These are phyloP conservation scores for Gnathonemus longibarbis DNA, from an alignment of 2,113 vertebrate genomes.

Conservation along the genomic window DNA sequence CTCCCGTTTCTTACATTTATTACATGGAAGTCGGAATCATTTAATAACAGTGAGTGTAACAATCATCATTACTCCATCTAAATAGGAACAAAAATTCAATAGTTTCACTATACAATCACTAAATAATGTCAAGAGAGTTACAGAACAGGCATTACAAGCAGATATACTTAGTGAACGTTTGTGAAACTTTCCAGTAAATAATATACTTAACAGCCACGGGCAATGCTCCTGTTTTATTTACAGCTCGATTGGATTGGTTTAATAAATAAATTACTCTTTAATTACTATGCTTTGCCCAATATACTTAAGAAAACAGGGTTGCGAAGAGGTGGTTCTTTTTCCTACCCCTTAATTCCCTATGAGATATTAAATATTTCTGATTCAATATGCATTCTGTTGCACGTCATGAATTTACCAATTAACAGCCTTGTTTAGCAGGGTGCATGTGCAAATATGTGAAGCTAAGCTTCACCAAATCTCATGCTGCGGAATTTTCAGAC, in stretches of 20 bases:
- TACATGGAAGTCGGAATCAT: not conserved
- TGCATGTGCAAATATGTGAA: not conserved
- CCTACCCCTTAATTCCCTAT: not conserved
- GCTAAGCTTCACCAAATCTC: not conserved
- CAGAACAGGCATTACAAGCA: not conserved
- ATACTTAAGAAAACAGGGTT: not conserved
- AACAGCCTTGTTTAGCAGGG: not conserved
- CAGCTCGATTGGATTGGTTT: not conserved
- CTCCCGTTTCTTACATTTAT: not conserved
- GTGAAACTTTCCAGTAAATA: not conserved
- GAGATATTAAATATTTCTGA: not conserved
- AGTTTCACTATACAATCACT: conserved; percentile 18
- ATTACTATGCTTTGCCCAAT: not conserved
- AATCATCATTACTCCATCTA: not conserved
- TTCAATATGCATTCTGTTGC: not conserved
- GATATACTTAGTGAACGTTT: not conserved
- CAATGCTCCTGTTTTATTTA: not conserved
- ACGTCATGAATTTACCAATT: not conserved
- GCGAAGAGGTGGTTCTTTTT: not conserved
- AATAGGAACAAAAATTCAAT: not conserved
- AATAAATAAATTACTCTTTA: not conserved
- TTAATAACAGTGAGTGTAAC: not conserved
- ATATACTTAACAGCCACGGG: not conserved
- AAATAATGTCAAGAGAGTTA: not conserved
- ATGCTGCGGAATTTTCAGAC: conserved; percentile 7